Percentiles rank a stretch among this genome's conserved stretches.
phyloP scores from a whole-genome alignment of 64 coral and sea anemone genomes.

The Dendronephthya gigantea region DNA sequence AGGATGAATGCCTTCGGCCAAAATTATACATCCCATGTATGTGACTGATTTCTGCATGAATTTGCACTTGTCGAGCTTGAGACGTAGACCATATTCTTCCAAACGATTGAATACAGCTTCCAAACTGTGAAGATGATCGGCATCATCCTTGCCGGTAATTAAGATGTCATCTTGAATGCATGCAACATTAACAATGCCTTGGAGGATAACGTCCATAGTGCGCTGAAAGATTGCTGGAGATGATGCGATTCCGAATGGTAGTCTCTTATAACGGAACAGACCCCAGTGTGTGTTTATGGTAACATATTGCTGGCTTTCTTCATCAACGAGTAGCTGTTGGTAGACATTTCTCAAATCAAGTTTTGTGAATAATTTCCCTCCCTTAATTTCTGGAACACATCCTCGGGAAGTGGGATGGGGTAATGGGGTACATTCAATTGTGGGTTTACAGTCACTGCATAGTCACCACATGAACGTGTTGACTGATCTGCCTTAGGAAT shows the following conservation, averaged over 20 bases:
- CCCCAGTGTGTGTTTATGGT: not conserved
- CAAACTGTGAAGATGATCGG: not conserved
- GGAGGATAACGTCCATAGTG: conserved; percentile 6
- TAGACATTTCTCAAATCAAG: not conserved
- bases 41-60: not conserved
- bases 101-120: not conserved
- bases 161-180: not conserved
- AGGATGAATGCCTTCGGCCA: not conserved
- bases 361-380: too few relatives aligned
- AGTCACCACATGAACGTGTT: too few relatives aligned
- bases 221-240: not conserved
- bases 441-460: too few relatives aligned
- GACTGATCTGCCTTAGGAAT: not conserved
- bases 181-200: conserved; percentile 9
- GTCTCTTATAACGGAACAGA: not conserved
- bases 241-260: not conserved
- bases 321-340: not conserved
- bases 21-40: not conserved
- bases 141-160: conserved; percentile 18
- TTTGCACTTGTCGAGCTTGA: not conserved
- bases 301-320: not conserved
- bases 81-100: not conserved
- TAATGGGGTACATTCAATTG: too few relatives aligned
- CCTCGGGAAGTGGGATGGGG: too few relatives aligned
- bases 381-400: too few relatives aligned